phyloP scores from a whole-genome alignment of 2,113 vertebrate species.

The Pachycephala philippinensis region DNA sequence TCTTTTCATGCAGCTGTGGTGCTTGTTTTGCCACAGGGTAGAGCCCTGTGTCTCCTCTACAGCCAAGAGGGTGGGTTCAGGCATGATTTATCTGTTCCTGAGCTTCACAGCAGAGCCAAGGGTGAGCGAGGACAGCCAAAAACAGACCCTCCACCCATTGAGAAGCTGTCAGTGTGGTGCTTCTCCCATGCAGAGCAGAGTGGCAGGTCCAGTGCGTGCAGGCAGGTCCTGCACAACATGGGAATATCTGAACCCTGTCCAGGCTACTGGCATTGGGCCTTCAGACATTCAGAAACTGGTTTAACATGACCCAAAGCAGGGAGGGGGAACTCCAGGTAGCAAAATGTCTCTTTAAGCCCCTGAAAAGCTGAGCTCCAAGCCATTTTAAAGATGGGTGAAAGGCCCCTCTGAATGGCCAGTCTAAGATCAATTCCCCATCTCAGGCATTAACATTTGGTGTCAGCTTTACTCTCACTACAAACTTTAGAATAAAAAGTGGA shows the following conservation, averaged over 20 bases:
- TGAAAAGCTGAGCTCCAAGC: not conserved
- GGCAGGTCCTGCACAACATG: rapidly evolving
- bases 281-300: not conserved
- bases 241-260: not conserved
- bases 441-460: not conserved
- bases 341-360: not conserved
- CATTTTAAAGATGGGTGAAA: not conserved
- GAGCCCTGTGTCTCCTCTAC: not conserved
- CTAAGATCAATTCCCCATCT: not conserved
- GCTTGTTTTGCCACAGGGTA: not conserved
- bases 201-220: not conserved
- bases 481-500: not conserved
- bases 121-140: not conserved
- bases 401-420: not conserved
- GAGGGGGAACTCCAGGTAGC: not conserved
- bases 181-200: not conserved
- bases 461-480: not conserved
- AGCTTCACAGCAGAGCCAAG: not conserved
- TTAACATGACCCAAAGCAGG: not conserved
- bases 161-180: not conserved
- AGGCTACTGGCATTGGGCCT: not conserved
- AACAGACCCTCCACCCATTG: not conserved
- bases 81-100: not conserved
- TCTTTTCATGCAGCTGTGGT: not conserved
- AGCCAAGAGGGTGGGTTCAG: not conserved